These are phyloP conservation scores for Nesometra sesokonis DNA, from an alignment of 35 echinoderm and acorn worm species.

Conservation along the genomic window DNA sequence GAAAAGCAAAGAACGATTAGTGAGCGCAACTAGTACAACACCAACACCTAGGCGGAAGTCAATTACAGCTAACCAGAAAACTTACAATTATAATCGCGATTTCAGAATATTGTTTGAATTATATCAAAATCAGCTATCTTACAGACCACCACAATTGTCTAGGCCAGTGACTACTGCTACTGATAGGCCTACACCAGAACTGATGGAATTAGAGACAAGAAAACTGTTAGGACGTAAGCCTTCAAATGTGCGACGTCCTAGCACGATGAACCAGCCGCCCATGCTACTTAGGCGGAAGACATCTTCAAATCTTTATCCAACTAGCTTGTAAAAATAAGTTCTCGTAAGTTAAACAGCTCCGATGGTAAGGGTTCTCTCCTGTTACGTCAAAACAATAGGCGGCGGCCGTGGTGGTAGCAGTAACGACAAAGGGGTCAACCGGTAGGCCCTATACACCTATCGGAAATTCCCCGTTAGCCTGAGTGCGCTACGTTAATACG, in stretches of 20 bases:
- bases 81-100: not conserved
- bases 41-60: not conserved
- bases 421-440: no score
- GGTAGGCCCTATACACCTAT: no score
- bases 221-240: not conserved
- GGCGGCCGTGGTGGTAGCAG: no score
- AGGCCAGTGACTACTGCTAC: not conserved
- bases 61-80: not conserved
- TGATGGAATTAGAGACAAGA: not conserved
- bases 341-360: no score
- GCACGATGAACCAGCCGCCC: not conserved
- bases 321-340: no score
- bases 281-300: not conserved
- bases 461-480: no score
- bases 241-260: not conserved
- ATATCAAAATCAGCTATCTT: slow-evolving; percentile 9
- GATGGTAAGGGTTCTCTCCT: no score
- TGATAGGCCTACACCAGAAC: not conserved
- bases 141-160: not conserved
- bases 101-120: slow-evolving; percentile 7
- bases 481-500: no score
- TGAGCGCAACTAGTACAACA: not conserved
- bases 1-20: not conserved
- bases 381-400: no score
- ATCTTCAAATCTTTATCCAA: not conserved